Percentiles rank a stretch among this genome's conserved stretches.
Conservation (phyloP, 2,113 vertebrate genomes). For the Cranoglanis bouderius region DNA sequence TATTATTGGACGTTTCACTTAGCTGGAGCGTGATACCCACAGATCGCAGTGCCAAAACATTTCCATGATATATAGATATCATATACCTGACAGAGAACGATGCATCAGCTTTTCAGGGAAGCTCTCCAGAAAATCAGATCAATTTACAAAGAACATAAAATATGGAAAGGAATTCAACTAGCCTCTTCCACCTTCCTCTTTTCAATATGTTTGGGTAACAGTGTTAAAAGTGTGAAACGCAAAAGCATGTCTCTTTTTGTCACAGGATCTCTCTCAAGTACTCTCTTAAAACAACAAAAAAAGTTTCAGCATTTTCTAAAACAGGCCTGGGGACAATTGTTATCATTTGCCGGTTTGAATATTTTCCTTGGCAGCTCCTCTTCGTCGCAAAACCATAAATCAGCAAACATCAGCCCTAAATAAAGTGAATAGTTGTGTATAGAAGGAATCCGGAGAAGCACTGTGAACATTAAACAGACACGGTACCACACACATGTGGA, state of each 20-base stretch:
- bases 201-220: neutral
- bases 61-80: slow-evolving; percentile 18
- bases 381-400: slow-evolving; percentile 8
- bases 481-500: slow-evolving; percentile 11
- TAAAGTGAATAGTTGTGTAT: slow-evolving; percentile 8
- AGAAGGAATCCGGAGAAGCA: slow-evolving; percentile 3
- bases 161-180: neutral
- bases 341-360: slow-evolving; percentile 18
- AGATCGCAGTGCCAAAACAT: neutral
- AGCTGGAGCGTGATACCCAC: neutral
- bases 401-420: slow-evolving; percentile 13
- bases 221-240: neutral
- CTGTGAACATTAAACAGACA: slow-evolving; percentile 32
- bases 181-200: neutral
- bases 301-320: slow-evolving; percentile 10
- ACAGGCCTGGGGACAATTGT: neutral
- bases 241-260: neutral
- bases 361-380: slow-evolving; percentile 31
- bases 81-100: neutral
- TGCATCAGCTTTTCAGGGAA: slow-evolving; percentile 8
- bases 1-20: slow-evolving; percentile 7
- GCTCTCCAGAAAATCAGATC: neutral
- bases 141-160: neutral
- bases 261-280: neutral
- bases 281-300: neutral